Conservation (phyloP, 2,113 vertebrate genomes). For the Sula dactylatra region DNA sequence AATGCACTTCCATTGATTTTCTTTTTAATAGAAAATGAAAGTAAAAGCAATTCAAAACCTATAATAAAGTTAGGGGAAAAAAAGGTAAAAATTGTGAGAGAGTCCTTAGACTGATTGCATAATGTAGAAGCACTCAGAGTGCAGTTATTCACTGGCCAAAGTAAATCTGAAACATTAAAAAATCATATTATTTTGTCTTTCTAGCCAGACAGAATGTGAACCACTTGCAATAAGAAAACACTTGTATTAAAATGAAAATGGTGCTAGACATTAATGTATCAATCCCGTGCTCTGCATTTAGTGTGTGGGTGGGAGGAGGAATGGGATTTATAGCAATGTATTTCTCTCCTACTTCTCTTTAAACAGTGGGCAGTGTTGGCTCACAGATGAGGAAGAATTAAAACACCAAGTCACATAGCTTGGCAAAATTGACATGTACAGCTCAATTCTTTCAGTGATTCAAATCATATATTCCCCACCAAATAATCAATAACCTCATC, state of each 20-base stretch:
- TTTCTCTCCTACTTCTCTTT: not conserved
- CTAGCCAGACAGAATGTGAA: not conserved
- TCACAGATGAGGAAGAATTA: not conserved
- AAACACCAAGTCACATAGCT: not conserved
- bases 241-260: not conserved
- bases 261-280: not conserved
- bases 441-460: not conserved
- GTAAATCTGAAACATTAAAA: slow-evolving; percentile 42
- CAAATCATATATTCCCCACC: not conserved
- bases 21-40: slow-evolving; percentile 48
- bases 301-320: not conserved
- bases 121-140: not conserved
- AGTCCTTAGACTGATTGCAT: slow-evolving; percentile 23
- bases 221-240: not conserved
- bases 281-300: not conserved
- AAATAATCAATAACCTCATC: not conserved
- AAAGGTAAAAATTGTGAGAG: not conserved
- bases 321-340: not conserved
- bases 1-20: slow-evolving; percentile 50
- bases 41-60: slow-evolving; percentile 52
- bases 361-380: not conserved
- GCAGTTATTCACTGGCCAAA: slow-evolving; percentile 18
- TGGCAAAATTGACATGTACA: not conserved
- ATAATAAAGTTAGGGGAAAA: not conserved
- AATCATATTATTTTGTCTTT: slow-evolving; percentile 34